Base-by-base conservation (phyloP, 2,113 vertebrate genomes). In the Oreocharis arfaki region DNA sequence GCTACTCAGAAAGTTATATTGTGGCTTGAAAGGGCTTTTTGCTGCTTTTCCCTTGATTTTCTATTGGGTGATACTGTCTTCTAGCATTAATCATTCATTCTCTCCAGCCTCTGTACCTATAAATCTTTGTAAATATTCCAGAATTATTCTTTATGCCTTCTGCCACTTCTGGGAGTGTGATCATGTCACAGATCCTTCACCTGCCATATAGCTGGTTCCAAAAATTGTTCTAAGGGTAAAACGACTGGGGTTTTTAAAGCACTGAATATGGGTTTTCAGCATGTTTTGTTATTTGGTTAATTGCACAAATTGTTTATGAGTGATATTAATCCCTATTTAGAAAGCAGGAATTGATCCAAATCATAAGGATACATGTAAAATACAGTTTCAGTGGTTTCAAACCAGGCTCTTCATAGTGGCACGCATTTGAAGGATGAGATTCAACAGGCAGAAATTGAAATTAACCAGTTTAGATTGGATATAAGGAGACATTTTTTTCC, bases 51-150 rank as follows among this genome's bases (percentile, higher is more conserved):
- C 21, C 9, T 87, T 26, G 6, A 37, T 53, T 92, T 89, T 73
- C 18, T 92, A 1, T n/a, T 47, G 0, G 2, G 9, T 56, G 37
- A 57, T 76, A 39, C 27, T 74, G 35, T 61, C 37, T 89, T 76
- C 50, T n/a, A 27, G 8, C 50, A 71, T 69, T 49, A 87, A 69
- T 77, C 30, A 27, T 68, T 87, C 23, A 63, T 88, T 82, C 11
- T 63, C 2, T 12, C 7, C 16, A 32, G n/a, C 2, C 28, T 77
- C 4, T 61, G 35, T 46, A 74, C 24, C 42, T 74, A 46, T 49
- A 49, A 67, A 69, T 44, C 26, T 80, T 33, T 39, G 83, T 61
- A 77, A 92, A 69, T 86, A 78, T 67, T 92, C 69, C 68, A 94
- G 59, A 94, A 37, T 92, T 89, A 19, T 53, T 4, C 67, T 89